phyloP scores from a whole-genome alignment of 2,888 invertebrate genomes.

The Lithophane semibrunnea region DNA sequence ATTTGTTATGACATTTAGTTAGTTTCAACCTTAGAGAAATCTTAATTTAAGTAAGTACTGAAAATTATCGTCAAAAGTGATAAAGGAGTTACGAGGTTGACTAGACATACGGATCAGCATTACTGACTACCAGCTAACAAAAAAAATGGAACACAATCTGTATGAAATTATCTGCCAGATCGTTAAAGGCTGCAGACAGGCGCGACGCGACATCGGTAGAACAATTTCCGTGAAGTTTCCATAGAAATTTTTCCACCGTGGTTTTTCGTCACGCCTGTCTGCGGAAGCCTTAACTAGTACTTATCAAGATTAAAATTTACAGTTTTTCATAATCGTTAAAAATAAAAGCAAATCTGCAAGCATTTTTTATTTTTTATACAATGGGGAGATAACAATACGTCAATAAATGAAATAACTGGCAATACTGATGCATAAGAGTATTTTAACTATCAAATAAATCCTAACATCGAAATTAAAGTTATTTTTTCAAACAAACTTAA shows the following conservation, averaged over 20 bases:
- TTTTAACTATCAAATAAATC: too few species aligned
- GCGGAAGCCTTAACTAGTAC: background rate
- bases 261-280: too few species aligned
- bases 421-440: too few species aligned
- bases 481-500: too few species aligned
- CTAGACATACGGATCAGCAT: background rate
- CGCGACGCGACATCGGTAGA: too few species aligned
- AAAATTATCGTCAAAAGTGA: background rate
- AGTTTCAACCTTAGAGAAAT: background rate
- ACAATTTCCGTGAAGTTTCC: too few species aligned
- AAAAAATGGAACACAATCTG: background rate
- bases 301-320: background rate
- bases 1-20: too few species aligned
- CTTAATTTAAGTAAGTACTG: background rate
- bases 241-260: too few species aligned
- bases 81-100: background rate
- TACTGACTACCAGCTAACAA: background rate
- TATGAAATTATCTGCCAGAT: background rate
- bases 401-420: too few species aligned
- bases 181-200: background rate
- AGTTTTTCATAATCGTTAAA: background rate
- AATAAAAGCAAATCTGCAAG: background rate
- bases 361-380: background rate
- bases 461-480: too few species aligned
- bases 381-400: too few species aligned